Evolutionary conservation across 2,888 invertebrate species (phyloP).

Genomic region (Phymatocera aterrima): DNA sequence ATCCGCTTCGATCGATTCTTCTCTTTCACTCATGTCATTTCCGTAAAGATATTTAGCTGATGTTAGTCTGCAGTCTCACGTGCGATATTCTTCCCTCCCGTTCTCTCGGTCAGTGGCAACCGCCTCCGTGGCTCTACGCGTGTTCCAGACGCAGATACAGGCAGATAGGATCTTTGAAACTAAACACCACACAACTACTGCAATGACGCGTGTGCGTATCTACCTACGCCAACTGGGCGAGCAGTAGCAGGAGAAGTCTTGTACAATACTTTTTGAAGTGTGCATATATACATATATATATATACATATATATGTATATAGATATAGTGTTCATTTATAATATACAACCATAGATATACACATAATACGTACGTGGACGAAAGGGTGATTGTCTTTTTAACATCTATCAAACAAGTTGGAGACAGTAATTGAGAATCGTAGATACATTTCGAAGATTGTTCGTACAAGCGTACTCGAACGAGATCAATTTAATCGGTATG

Average conservation of each 20-base stretch:
- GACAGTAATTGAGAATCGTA: constrained; percentile 33
- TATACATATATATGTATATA: neutral
- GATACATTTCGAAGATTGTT: constrained; percentile 8
- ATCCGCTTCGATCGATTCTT: neutral
- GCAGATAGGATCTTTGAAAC: constrained; percentile 49
- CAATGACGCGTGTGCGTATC: constrained; percentile 44
- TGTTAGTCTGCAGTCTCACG: constrained; percentile 24
- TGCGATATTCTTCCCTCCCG: constrained; percentile 34
- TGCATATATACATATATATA: neutral
- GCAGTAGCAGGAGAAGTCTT: constrained; percentile 21
- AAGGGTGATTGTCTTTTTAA: too few species aligned
- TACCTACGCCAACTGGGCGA: constrained; percentile 18
- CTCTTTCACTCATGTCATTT: neutral
- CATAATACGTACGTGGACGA: too few species aligned
- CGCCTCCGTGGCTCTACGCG: constrained; percentile 51
- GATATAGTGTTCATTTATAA: neutral
- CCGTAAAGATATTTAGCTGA: constrained; percentile 22
- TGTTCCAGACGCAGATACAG: constrained; percentile 50
- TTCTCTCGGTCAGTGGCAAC: constrained; percentile 34
- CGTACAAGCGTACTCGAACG: constrained; percentile 3
- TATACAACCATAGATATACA: neutral
- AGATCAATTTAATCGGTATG: constrained; percentile 33
- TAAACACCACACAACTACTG: constrained; percentile 55
- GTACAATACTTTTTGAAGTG: neutral
- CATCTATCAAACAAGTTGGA: constrained; percentile 10